These are phyloP conservation scores for Monoplex corrugatus DNA, from an alignment of 2,888 invertebrate species.

Conservation along the genomic window DNA sequence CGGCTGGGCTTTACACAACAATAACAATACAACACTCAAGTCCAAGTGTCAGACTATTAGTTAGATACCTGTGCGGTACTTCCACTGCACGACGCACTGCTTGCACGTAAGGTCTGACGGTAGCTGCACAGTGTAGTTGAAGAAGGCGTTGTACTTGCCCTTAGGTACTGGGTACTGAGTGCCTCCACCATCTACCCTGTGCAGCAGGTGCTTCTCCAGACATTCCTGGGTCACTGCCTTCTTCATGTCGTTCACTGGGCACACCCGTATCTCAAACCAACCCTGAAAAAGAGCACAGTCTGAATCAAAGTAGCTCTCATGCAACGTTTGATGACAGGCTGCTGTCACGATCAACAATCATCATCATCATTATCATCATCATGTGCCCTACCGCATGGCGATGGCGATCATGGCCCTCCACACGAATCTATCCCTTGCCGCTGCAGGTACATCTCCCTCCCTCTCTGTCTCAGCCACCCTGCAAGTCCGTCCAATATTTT, in stretches of 20 bases:
- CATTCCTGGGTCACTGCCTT: conserved; percentile 75
- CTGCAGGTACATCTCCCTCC: too few species aligned
- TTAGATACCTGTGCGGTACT: conserved; percentile 80
- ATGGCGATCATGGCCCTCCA: too few species aligned
- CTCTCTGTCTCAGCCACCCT: too few species aligned
- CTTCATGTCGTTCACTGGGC: conserved; percentile 73
- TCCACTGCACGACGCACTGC: conserved; percentile 82
- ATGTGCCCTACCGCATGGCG: too few species aligned
- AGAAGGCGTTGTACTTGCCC: conserved; percentile 63
- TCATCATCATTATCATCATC: too few species aligned
- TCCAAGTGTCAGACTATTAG: not conserved
- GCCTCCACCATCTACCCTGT: conserved; percentile 70
- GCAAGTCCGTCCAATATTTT: too few species aligned
- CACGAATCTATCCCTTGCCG: too few species aligned
- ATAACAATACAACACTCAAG: too few species aligned
- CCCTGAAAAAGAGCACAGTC: conserved; percentile 67
- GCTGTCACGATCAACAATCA: too few species aligned
- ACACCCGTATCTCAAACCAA: conserved; percentile 80
- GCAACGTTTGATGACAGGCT: too few species aligned
- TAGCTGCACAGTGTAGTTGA: conserved; percentile 70
- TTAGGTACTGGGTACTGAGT: conserved; percentile 60
- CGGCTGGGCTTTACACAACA: too few species aligned
- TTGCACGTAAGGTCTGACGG: conserved; percentile 76
- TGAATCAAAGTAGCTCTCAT: too few species aligned
- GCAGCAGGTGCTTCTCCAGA: conserved; percentile 75